Conservation (phyloP, 2,888 invertebrate species). For the Pachymerium ferrugineum region DNA sequence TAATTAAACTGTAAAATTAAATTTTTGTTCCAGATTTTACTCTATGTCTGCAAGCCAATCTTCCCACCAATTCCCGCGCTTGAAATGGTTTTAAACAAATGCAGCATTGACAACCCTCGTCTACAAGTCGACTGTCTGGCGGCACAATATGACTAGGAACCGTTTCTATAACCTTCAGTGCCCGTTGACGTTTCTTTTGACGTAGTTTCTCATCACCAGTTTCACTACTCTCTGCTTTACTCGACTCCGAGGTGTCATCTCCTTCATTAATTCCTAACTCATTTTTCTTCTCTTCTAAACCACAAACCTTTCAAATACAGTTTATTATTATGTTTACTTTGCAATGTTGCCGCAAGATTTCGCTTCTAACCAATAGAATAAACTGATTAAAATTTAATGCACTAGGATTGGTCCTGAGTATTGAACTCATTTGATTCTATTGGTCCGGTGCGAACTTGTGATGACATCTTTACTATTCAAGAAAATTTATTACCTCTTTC, state of each 20-base stretch:
- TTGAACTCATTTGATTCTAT: no score
- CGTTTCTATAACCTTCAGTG: not conserved
- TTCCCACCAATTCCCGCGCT: not conserved
- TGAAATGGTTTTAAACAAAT: not conserved
- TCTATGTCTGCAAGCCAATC: not conserved
- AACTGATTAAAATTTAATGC: no score
- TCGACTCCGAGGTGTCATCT: no score
- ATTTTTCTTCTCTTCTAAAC: not conserved
- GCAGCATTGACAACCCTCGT: not conserved
- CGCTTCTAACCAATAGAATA: no score
- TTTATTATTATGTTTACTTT: no score
- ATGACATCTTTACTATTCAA: not conserved
- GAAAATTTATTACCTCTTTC: not conserved
- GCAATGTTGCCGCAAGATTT: no score
- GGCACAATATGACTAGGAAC: not conserved
- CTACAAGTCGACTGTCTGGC: not conserved
- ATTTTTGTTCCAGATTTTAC: not conserved
- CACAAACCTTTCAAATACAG: no score
- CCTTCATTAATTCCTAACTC: no score
- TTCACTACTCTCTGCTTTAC: not conserved
- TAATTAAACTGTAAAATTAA: not conserved
- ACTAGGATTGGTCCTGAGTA: no score
- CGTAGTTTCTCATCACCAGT: not conserved
- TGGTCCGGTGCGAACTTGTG: no score
- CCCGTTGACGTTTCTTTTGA: not conserved